Percentiles rank a stretch among this genome's conserved stretches.
phyloP scores from a whole-genome alignment of 2,888 invertebrate species.

The Conistra vaccinii region DNA sequence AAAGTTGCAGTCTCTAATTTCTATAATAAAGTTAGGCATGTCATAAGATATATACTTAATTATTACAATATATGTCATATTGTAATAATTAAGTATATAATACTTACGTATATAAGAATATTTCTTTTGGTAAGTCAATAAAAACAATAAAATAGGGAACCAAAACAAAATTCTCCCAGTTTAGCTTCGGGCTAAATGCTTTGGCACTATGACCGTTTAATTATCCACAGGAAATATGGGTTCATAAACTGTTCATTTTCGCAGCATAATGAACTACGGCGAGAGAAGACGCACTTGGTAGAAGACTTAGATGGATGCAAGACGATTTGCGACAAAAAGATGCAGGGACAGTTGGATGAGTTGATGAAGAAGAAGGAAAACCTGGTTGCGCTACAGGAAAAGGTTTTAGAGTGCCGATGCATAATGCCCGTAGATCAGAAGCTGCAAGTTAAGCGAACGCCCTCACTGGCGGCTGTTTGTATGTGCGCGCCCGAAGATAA shows the following conservation, averaged over 20 bases:
- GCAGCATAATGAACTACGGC: slow-evolving; percentile 77
- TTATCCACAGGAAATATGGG: background rate
- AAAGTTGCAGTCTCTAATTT: too few species aligned
- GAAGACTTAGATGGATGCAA: slow-evolving; percentile 83
- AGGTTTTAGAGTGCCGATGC: slow-evolving; percentile 82
- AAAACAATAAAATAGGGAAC: background rate
- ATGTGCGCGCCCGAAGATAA: slow-evolving; percentile 79
- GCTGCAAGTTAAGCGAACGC: slow-evolving; percentile 83
- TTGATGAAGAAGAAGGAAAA: slow-evolving; percentile 75
- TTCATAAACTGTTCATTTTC: slow-evolving; percentile 4
- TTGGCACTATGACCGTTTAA: background rate
- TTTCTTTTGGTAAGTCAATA: background rate
- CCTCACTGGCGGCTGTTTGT: slow-evolving; percentile 84
- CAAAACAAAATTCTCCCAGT: background rate
- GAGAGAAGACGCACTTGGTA: slow-evolving; percentile 76
- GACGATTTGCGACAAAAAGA: slow-evolving; percentile 74
- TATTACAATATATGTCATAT: too few species aligned
- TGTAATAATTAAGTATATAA: too few species aligned
- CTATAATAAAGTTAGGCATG: too few species aligned
- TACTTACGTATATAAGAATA: too few species aligned
- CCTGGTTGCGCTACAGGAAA: slow-evolving; percentile 73
- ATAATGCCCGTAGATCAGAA: slow-evolving; percentile 78
- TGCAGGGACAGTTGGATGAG: slow-evolving; percentile 74
- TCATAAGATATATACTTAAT: too few species aligned
- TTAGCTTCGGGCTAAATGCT: background rate